These are phyloP conservation scores for Acanthoscelides obtectus DNA, from an alignment of 2,888 invertebrate genomes.

Conservation along the genomic window DNA sequence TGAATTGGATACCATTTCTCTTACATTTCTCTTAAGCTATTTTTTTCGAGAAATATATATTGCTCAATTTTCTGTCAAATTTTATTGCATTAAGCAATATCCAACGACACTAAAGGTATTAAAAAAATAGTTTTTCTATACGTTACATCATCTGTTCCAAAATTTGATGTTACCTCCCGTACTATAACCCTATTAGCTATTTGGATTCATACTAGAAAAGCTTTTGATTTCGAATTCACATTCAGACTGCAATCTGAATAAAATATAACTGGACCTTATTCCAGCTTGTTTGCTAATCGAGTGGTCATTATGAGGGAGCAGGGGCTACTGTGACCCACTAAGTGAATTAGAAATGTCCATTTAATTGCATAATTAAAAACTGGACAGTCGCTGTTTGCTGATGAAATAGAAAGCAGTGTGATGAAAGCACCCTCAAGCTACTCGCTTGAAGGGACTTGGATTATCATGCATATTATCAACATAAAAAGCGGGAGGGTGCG, in stretches of 20 bases:
- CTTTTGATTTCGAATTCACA: slow-evolving; percentile 18
- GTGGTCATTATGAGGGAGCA: neutral
- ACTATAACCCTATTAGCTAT: slow-evolving; percentile 10
- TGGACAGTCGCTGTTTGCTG: slow-evolving; percentile 13
- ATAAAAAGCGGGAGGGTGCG: neutral
- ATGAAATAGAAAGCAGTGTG: neutral
- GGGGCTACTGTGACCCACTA: neutral
- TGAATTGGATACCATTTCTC: too few species aligned
- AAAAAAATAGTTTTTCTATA: too few species aligned
- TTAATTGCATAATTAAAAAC: slow-evolving; percentile 3
- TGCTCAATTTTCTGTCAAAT: too few species aligned
- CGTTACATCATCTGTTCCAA: too few species aligned
- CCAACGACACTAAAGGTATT: too few species aligned
- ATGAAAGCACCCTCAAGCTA: neutral
- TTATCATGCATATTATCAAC: neutral
- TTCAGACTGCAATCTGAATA: neutral
- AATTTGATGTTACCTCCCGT: neutral
- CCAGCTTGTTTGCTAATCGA: neutral
- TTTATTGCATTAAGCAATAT: too few species aligned
- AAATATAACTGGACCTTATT: neutral
- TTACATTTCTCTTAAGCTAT: too few species aligned
- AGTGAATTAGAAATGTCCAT: neutral
- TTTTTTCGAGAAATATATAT: too few species aligned
- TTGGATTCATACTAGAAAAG: slow-evolving; percentile 9
- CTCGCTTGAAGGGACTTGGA: neutral